Evolutionary conservation across 2,888 invertebrate genomes (phyloP).

Genomic region (Ophioninae sp.): DNA sequence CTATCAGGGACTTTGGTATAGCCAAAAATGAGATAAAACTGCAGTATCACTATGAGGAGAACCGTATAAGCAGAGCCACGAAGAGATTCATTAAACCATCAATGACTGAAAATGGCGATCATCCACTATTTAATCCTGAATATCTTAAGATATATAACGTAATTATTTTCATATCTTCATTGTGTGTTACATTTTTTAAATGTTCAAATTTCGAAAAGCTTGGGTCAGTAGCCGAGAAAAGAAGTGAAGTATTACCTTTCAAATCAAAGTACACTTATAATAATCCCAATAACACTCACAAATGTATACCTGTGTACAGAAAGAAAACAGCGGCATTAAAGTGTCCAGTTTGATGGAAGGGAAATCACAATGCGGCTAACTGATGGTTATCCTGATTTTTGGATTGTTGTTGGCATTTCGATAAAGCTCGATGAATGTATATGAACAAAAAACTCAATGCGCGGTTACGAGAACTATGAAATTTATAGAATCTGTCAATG

Average conservation of each 20-base stretch:
- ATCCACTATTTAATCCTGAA: constrained; percentile 85
- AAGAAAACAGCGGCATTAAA: no score
- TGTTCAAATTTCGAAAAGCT: no score
- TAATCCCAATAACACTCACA: no score
- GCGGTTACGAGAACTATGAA: no score
- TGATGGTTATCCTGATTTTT: no score
- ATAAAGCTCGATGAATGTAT: no score
- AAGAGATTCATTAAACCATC: constrained; percentile 87
- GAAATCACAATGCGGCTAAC: background rate
- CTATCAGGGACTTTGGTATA: constrained; percentile 85
- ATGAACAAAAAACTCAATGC: no score
- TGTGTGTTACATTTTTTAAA: background rate
- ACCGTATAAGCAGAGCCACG: constrained; percentile 84
- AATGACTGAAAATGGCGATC: constrained; percentile 87
- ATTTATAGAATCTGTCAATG: no score
- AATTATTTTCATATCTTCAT: constrained; percentile 67
- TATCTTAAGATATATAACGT: constrained; percentile 87
- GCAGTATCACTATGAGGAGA: constrained; percentile 85
- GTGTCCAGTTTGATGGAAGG: background rate
- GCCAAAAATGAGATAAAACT: constrained; percentile 84
- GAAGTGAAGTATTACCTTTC: background rate
- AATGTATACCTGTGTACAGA: no score
- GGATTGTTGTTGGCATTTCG: no score
- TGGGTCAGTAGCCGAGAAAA: background rate
- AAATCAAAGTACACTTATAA: background rate